Base-by-base conservation (phyloP, 30 jellyfish, hydroid and myxozoan species). In the Haliclystus octoradiatus region DNA sequence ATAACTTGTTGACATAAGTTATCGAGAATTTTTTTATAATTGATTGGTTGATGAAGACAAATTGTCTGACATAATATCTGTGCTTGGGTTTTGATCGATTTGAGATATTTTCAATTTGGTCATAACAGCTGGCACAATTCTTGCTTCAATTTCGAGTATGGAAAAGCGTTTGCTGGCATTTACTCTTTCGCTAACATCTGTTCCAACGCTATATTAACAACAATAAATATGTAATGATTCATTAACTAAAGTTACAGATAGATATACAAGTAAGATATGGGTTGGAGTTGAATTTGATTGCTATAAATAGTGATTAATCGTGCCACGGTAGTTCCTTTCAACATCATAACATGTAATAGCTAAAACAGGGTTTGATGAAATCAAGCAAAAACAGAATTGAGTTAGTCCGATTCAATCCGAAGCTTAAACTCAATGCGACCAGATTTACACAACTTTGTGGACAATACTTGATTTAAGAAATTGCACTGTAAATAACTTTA, bases 151-250 rank as follows among this genome's bases (percentile, higher is more conserved):
- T 32, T 64, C 73, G 25, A 64, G 52, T 3, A 26, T 22, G 33
- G 33, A 64, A 32, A 64, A 66, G 35, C 46, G 76, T 65, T 66
- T 34, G 49, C 76, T 33, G 31, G 76, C 76, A 34, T 35, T 66
- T 33, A 23, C 34, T 34, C 49, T 66, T 35, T 34, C 33, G 30
- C 46, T 66, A 1, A 66, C 76, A 33, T 66, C 76, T 14, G 66
- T 66, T 23, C 65, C 34, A 12, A 34, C 31, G 24, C 46, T 66
- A 29, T 40, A 33, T 25, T 65, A n/a, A 34, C 46, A 33, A 34
- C 22, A 24, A 23, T 33, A 65, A 28, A 34, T 2, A 28, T 66
- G 34, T 19, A 33, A 63, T 66, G 76, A 66, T 26, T 33, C 34
- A 33, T 33, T 66, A 27, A 65, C 46, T 7, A 63, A 34, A 14